Evolutionary conservation across 2,113 vertebrate species (phyloP).

Genomic region (Thymallus thymallus): DNA sequence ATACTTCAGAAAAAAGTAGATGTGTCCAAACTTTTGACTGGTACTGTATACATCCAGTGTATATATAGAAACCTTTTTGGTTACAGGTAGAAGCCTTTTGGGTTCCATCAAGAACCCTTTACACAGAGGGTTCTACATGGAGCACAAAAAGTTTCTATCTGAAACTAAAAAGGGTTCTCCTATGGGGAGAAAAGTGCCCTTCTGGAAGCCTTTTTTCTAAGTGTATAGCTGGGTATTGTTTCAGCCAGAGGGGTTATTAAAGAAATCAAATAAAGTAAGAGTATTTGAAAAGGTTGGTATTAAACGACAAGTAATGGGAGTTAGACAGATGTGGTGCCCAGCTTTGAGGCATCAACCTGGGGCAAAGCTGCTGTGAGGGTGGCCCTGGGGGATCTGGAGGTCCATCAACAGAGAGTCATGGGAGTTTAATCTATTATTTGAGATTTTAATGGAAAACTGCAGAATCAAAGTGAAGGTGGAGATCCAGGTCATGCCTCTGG

Average conservation of each 20-base stretch:
- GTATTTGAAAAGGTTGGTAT: slow-evolving; percentile 10
- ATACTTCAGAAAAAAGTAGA: too few species aligned
- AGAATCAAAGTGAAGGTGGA: background rate
- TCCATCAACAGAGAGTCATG: background rate
- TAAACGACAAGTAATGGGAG: slow-evolving; percentile 38
- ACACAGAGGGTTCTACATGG: too few species aligned
- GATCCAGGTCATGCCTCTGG: background rate
- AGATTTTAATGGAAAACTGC: background rate
- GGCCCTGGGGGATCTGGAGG: background rate
- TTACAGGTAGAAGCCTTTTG: too few species aligned
- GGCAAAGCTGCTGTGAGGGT: background rate
- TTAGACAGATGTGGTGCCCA: background rate
- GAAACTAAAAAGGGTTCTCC: too few species aligned
- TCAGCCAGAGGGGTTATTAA: slow-evolving; percentile 21
- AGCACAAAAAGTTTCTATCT: too few species aligned
- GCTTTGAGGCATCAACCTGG: background rate
- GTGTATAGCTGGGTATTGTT: background rate
- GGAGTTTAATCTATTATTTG: background rate
- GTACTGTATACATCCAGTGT: too few species aligned
- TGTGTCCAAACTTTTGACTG: too few species aligned
- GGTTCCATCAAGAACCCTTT: too few species aligned
- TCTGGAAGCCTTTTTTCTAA: too few species aligned
- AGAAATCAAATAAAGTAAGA: background rate
- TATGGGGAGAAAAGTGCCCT: too few species aligned
- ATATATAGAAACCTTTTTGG: too few species aligned